Evolutionary conservation across 2,113 vertebrate species (phyloP).

Genomic region (Archocentrus centrarchus): DNA sequence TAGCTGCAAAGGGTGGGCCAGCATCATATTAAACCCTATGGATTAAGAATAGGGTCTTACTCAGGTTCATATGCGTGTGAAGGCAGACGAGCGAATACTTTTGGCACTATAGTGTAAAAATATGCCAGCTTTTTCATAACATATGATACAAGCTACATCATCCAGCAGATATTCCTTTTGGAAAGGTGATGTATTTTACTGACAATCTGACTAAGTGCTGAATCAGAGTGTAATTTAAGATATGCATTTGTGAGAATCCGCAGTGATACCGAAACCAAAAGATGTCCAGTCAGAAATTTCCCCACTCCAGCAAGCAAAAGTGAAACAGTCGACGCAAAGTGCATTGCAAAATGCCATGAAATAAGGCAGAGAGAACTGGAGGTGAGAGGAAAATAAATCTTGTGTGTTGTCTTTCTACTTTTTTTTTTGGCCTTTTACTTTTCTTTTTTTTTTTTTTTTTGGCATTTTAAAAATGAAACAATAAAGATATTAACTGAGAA

Average conservation of each 20-base stretch:
- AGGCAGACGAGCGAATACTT: too few relatives aligned
- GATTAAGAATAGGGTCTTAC: too few relatives aligned
- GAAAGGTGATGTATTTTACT: background rate
- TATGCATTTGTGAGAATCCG: background rate
- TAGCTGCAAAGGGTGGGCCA: too few relatives aligned
- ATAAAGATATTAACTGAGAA: too few relatives aligned
- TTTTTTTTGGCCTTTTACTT: background rate
- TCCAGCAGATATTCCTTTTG: background rate
- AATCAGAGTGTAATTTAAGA: constrained; percentile 7
- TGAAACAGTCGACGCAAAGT: constrained; percentile 29
- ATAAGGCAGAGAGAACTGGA: background rate
- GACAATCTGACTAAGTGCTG: constrained; percentile 16
- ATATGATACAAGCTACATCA: background rate
- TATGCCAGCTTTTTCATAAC: background rate
- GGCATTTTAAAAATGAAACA: background rate
- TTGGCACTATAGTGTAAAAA: too few relatives aligned
- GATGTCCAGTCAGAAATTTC: background rate
- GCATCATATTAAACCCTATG: too few relatives aligned
- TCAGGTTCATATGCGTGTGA: too few relatives aligned
- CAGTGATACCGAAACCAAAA: constrained; percentile 44
- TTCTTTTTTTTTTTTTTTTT: background rate
- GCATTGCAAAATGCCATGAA: background rate
- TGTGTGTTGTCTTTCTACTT: background rate
- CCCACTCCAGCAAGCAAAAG: constrained; percentile 8
- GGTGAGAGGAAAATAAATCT: background rate